These are phyloP conservation scores for Elysia chlorotica DNA, from an alignment of 1,140 invertebrate genomes.

Conservation along the genomic window DNA sequence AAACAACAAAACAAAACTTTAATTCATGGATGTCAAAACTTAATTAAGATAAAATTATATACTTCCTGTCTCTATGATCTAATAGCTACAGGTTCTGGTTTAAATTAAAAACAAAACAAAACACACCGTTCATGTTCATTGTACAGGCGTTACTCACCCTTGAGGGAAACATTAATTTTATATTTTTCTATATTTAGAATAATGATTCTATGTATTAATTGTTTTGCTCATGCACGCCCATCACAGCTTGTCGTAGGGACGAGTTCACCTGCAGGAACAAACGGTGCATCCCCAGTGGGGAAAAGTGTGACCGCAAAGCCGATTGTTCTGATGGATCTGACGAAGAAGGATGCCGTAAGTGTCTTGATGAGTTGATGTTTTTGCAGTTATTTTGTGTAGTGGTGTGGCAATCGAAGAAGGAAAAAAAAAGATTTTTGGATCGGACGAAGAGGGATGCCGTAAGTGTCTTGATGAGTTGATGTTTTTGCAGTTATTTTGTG, in stretches of 20 bases:
- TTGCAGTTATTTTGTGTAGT: not conserved
- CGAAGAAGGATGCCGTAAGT: constrained; percentile 26
- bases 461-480: not conserved
- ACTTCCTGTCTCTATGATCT: too few species aligned
- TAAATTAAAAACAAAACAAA: too few species aligned
- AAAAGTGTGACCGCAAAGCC: constrained; percentile 17
- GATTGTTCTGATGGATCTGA: constrained; percentile 27
- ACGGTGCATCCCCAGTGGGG: constrained; percentile 19
- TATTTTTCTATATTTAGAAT: too few species aligned
- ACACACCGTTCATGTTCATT: too few species aligned
- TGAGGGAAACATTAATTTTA: too few species aligned
- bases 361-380: not conserved
- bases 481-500: not conserved
- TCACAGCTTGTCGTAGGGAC: constrained; percentile 14
- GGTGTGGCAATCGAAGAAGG: constrained; percentile 1
- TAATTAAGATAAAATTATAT: too few species aligned
- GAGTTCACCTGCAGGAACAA: constrained; percentile 50
- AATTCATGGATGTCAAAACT: too few species aligned
- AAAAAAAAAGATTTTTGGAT: not conserved
- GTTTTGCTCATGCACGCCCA: too few species aligned
- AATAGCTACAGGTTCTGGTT: too few species aligned
- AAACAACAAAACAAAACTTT: too few species aligned
- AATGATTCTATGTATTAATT: too few species aligned
- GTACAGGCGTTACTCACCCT: too few species aligned
- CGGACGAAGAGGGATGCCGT: constrained; percentile 26